Conservation (phyloP, 2,113 vertebrate genomes). For the Glaucomys volans region DNA sequence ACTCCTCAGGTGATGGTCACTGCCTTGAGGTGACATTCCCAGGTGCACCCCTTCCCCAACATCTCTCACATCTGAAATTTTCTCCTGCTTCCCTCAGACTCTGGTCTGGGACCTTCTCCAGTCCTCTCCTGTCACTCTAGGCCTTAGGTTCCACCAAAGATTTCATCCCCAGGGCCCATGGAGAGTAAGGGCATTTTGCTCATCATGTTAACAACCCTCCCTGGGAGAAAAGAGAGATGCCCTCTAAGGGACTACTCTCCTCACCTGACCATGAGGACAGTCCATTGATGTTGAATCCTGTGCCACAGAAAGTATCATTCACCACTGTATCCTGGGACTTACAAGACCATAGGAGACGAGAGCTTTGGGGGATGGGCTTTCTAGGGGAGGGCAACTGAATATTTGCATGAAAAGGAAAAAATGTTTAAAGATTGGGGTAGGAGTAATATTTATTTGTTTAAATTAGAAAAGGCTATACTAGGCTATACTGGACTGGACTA, state of each 20-base stretch:
- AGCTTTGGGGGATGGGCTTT: slow-evolving; percentile 37
- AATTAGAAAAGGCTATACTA: slow-evolving; percentile 88
- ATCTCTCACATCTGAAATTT: slow-evolving; percentile 58
- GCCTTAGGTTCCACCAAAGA: slow-evolving; percentile 88
- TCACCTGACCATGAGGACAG: rapidly evolving
- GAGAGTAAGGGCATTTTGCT: not conserved
- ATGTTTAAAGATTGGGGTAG: slow-evolving; percentile 82
- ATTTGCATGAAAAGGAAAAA: slow-evolving; percentile 79
- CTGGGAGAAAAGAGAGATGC: slow-evolving; percentile 44
- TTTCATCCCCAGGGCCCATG: slow-evolving; percentile 76
- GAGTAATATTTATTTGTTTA: slow-evolving; percentile 91
- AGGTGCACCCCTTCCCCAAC: not conserved
- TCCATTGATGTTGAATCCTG: rapidly evolving
- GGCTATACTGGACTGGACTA: too few species aligned
- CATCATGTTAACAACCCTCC: slow-evolving; percentile 40
- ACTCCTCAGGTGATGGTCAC: slow-evolving; percentile 48
- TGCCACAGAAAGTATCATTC: slow-evolving; percentile 67
- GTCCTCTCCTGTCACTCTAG: not conserved
- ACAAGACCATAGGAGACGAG: slow-evolving; percentile 26
- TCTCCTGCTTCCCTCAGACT: slow-evolving; percentile 48
- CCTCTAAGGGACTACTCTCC: slow-evolving; percentile 65
- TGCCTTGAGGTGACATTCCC: slow-evolving; percentile 57
- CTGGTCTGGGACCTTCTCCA: not conserved
- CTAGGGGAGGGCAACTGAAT: not conserved
- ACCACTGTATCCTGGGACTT: slow-evolving; percentile 62